Base-by-base conservation (phyloP, 2,797 vertebrate species). In the Arrhamphus sclerolepis region DNA sequence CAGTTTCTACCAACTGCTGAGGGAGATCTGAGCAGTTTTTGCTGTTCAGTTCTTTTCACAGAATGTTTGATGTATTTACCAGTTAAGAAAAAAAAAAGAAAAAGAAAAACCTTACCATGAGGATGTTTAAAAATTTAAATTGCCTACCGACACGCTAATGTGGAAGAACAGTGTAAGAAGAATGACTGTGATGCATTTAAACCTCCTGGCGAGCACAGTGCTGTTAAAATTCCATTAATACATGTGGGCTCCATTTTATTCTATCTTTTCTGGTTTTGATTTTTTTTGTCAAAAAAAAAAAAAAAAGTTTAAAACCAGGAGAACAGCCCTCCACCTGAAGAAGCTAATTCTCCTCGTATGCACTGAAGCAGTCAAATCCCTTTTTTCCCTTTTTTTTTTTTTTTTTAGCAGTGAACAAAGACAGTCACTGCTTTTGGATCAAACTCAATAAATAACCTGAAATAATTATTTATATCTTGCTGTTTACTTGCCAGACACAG, bases 321-420 rank as follows among this genome's bases (percentile, higher is more conserved):
- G 57, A 69, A 48, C 51, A 75, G 62, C 44, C 53, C 64, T 75
- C 52, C 20, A 70, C n/a, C 41, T 59, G 58, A 80, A 77, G 47
- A 53, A 46, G 34, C 72, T 68, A 56, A 72, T 60, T 81, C 42
- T 70, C 61, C 52, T 68, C 38, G 57, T 47, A 66, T 46, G 9
- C 55, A 28, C 39, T 63, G 49, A 69, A 49, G 72, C 64, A 60
- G 10, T 56, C 28, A 49, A 54, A 65, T 67, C 62, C 39, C 41
- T 39, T 76, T 70, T 65, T 65, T 40, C 22, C 44, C 29, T 26
- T 26, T 26, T 26, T 26, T 26, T 26, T 26, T 26, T 26, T 26
- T 16, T 29, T 21, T 31, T 61, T 24, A 46, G 26, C 19, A 56
- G 51, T 43, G 26, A 63, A 28, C 24, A 52, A 6, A 18, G 18